Evolutionary conservation across 2,113 vertebrate genomes (phyloP), one percentile per base, ranked within the genome.

Genomic region (Archocentrus centrarchus): DNA sequence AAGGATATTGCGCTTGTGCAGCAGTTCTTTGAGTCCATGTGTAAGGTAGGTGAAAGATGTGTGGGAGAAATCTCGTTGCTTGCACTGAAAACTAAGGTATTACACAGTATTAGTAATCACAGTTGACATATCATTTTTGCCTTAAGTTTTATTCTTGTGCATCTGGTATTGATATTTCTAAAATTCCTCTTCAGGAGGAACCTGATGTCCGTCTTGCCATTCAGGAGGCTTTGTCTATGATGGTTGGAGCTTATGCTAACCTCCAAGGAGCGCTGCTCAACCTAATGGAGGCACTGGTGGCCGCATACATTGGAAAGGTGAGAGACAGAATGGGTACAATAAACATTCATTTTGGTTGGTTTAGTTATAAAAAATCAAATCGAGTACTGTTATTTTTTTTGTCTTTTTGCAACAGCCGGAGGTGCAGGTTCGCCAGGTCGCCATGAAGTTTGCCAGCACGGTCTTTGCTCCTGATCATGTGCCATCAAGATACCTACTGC

Each of bases 21-120:
- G 92, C 98, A 99, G 94, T 99, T 99, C 86, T 99, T 99, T 92
- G 98, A 99, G 96, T 98, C 98, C 84, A 96, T 99, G 70, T 98
- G 97, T 84, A 99, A 99, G 97, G 98, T 99, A 88, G 17, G 97
- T 91, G 17, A 73, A 32, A 53, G 44, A 13, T 0, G 1, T 47
- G 44, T 47, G 44, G 13, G 27, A 77, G 66, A 9, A 18, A 30
- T 57, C 20, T 59, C 44, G 35, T 13, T 62, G 3, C 75, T 63
- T 79, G 4, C 7, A 39, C 4, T 53, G 1, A 76, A 78, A 78
- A 22, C 24, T 32, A 7, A 37, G 30, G 30, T n/a, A 76, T 35
- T 41, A 6, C 18, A 41, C 32, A 2, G 30, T 27, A 57, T 13
- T 13, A 35, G 7, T 24, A 73, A 17, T 73, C 47, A n/a, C 68